Conservation (phyloP, 1,140 invertebrate species). For the Glossosoma conforme region DNA sequence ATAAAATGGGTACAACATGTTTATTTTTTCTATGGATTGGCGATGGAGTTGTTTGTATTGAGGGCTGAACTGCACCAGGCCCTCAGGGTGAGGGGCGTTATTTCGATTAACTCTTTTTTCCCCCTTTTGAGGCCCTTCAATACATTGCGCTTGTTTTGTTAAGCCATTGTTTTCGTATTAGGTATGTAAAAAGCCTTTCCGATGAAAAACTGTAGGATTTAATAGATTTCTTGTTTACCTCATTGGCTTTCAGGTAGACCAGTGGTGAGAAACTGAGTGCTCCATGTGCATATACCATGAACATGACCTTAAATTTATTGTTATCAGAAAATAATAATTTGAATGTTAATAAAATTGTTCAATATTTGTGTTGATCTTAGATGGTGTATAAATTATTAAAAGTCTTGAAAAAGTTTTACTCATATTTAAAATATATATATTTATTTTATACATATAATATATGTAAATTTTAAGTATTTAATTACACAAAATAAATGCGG, state of each 20-base stretch:
- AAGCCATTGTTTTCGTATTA: conserved; percentile 24
- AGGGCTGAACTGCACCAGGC: too few relatives aligned
- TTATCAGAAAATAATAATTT: too few relatives aligned
- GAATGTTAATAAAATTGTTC: too few relatives aligned
- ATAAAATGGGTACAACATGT: too few relatives aligned
- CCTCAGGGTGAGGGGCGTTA: conserved; percentile 4
- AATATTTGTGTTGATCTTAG: too few relatives aligned
- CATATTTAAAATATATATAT: background rate
- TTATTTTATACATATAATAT: background rate
- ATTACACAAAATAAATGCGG: background rate
- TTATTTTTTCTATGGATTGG: too few relatives aligned
- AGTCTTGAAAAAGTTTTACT: background rate
- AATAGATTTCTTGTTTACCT: conserved; percentile 24
- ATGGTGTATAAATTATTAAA: too few relatives aligned
- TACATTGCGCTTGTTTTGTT: conserved; percentile 22
- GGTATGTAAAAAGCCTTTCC: conserved; percentile 20
- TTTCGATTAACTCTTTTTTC: conserved; percentile 22
- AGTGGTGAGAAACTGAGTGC: too few relatives aligned
- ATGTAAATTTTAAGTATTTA: background rate
- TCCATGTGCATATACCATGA: too few relatives aligned
- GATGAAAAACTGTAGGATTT: conserved; percentile 16
- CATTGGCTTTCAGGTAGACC: too few relatives aligned
- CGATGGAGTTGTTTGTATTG: too few relatives aligned
- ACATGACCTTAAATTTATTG: background rate
- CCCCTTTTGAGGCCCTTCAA: conserved; percentile 17